Conservation (phyloP, 2,113 vertebrate species). For the Neotragus pygmaeus region DNA sequence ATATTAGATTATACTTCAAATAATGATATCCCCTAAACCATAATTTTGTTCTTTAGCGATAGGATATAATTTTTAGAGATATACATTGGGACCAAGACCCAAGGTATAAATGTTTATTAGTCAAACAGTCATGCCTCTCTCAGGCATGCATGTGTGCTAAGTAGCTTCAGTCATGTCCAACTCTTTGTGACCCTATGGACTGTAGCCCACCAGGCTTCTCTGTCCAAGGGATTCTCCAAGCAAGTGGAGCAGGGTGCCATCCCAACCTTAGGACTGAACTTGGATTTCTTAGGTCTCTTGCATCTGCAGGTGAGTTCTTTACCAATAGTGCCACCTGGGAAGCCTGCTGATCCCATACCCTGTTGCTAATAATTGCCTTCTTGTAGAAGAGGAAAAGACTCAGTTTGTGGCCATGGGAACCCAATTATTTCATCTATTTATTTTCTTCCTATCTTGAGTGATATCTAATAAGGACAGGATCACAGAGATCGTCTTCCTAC, state of each 20-base stretch:
- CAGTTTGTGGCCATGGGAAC: neutral
- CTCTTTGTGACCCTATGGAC: neutral
- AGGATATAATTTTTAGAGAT: neutral
- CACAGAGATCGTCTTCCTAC: neutral
- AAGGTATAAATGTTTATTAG: neutral
- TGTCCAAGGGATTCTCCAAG: neutral
- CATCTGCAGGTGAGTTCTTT: neutral
- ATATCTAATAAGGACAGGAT: neutral
- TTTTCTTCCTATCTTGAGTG: neutral
- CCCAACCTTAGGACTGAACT: neutral
- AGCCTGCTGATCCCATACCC: neutral
- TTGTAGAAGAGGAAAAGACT: neutral
- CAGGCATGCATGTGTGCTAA: neutral
- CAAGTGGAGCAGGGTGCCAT: neutral
- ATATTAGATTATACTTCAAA: neutral
- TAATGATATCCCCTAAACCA: neutral
- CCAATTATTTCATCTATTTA: neutral
- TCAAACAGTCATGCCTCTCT: neutral
- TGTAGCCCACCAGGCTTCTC: neutral
- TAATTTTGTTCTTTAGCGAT: neutral
- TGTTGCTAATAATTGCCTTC: neutral
- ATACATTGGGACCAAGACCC: neutral
- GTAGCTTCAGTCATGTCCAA: neutral
- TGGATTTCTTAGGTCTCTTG: neutral
- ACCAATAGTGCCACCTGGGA: neutral